Conservation (phyloP, 2,797 vertebrate genomes). For the Kryptopterus vitreolus region DNA sequence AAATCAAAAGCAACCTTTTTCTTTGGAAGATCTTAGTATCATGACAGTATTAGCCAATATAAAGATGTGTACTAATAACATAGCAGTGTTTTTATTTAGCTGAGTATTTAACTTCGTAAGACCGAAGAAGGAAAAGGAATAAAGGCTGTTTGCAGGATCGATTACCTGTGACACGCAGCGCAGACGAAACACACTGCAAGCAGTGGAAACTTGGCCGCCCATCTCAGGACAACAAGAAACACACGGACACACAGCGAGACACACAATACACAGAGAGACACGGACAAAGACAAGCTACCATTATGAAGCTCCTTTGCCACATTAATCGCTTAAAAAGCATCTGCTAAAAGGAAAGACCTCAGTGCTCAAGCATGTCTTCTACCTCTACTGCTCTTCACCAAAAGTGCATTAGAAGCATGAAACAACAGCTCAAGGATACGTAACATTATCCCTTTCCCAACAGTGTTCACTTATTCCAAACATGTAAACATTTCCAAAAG, state of each 20-base stretch:
- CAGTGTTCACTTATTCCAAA: background rate
- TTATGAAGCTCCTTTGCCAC: slow-evolving; percentile 44
- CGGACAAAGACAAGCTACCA: slow-evolving; percentile 61
- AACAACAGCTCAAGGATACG: background rate
- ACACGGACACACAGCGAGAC: slow-evolving; percentile 34
- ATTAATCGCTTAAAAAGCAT: background rate
- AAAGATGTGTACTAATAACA: background rate
- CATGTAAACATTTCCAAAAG: slow-evolving; percentile 24
- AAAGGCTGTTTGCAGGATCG: slow-evolving; percentile 32
- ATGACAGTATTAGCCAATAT: background rate
- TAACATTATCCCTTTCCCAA: slow-evolving; percentile 1
- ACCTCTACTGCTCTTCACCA: background rate
- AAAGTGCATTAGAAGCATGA: slow-evolving; percentile 5
- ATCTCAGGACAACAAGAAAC: slow-evolving; percentile 67
- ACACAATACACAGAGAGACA: slow-evolving; percentile 47
- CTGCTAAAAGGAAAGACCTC: background rate
- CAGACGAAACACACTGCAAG: slow-evolving; percentile 74
- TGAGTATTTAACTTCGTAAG: background rate
- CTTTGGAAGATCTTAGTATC: background rate
- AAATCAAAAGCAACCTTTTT: background rate
- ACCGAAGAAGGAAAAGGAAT: slow-evolving; percentile 29
- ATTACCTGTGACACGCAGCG: slow-evolving; percentile 65
- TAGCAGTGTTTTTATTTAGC: slow-evolving; percentile 18
- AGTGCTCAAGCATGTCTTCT: background rate
- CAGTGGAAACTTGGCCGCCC: slow-evolving; percentile 70